Evolutionary conservation across 2,113 vertebrate species (phyloP), one percentile per base, ranked within the genome.

Genomic region (Scortum barcoo): DNA sequence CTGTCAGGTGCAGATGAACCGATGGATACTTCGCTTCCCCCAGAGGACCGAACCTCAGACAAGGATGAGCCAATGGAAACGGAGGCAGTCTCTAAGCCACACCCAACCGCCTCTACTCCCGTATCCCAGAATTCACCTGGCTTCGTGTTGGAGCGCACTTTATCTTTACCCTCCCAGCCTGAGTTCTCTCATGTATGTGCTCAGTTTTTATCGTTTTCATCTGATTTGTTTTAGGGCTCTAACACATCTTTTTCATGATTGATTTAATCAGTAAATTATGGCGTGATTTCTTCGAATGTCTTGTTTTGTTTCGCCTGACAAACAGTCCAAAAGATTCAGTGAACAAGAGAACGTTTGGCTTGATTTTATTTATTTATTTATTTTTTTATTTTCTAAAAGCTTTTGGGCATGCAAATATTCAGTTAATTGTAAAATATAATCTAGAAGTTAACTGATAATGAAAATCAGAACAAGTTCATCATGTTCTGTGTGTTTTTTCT

Each of bases 141-240:
- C 63, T 96, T 96, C 67, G 90, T 82, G n/a, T 81, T 95, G 24
- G 95, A 95, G 12, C 95, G 83, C 66, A 72, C 93, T 19, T 89
- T 97, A 9, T 91, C 96, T 74, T 4, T 97, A 38, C 98, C 97
- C 6, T 96, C 97, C 5, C 98, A 97, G 86, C 98, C 97, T 1
- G 95, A 97, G 36, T 97, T 99, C 81, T 99, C 98, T 81, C 97
- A 99, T 42, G 98, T 99, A 92, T 80, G 97, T 90, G 11, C 63
- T 61, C 14, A 0, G 20, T 72, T 53, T 42, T 74, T 26, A 3
- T 17, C 48, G n/a, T 26, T 75, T 42, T 26, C 30, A 66, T 24
- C 9, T 10, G 13, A 0, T 11, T 50, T 26, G 22, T 48, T 22
- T 26, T 28, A 14, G 7, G 7, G 36, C 33, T 44, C 9, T 48